Conservation (phyloP, 2,888 invertebrate genomes). For the Caenorhabditis imperialis region DNA sequence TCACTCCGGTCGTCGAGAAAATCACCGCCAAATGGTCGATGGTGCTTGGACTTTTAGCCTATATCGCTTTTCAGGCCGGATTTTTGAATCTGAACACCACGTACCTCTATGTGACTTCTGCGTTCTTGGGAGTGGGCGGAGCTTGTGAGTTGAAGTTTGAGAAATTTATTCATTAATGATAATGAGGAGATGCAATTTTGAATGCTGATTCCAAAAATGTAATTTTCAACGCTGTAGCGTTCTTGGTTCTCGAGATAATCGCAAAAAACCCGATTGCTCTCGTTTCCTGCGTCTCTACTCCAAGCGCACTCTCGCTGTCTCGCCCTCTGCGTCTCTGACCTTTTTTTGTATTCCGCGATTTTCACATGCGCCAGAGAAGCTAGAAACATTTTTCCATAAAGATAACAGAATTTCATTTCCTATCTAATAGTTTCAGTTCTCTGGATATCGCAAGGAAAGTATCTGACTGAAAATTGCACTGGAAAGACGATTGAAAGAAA, state of each 20-base stretch:
- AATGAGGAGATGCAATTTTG: too few species aligned
- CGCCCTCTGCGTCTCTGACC: too few species aligned
- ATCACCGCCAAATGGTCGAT: conserved; percentile 53
- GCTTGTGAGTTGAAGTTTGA: conserved; percentile 48
- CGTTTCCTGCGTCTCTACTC: too few species aligned
- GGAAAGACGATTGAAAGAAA: conserved; percentile 47
- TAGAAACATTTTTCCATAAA: neutral
- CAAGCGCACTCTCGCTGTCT: too few species aligned
- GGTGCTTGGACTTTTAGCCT: conserved; percentile 34
- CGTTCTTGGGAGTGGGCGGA: conserved; percentile 39
- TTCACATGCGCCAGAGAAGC: too few species aligned
- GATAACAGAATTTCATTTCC: too few species aligned
- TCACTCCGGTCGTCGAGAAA: conserved; percentile 42
- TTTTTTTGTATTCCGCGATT: too few species aligned
- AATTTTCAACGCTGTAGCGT: too few species aligned
- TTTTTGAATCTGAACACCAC: conserved; percentile 26
- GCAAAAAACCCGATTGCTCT: too few species aligned
- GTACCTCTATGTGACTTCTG: conserved; percentile 35
- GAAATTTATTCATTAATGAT: too few species aligned
- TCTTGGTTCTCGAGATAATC: too few species aligned
- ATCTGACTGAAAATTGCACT: conserved; percentile 50
- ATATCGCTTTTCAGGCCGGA: conserved; percentile 37
- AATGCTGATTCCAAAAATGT: too few species aligned
- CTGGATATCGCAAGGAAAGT: conserved; percentile 50
- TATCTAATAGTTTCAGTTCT: conserved; percentile 49